A percentile compares a stretch with the other conserved stretches of the same genome.
These are phyloP conservation scores for Paramisgurnus dabryanus DNA, from an alignment of 2,113 vertebrate species.

Conservation along the genomic window DNA sequence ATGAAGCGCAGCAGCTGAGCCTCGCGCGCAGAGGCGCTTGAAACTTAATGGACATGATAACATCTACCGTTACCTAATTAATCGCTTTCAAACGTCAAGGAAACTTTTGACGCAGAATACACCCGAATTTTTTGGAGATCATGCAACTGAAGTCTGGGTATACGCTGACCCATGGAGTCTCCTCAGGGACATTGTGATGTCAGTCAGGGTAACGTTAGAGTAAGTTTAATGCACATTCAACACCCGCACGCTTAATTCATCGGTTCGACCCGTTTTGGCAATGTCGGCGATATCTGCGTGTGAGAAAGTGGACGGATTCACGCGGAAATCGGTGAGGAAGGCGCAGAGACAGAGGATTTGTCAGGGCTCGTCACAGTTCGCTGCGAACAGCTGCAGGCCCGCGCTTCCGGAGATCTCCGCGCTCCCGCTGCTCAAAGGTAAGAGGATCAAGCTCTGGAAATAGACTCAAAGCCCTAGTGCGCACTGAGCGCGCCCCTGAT, in stretches of 20 bases:
- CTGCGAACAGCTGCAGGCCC: conserved; percentile 71
- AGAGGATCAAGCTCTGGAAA: conserved; percentile 39
- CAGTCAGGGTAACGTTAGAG: background rate
- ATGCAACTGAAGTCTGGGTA: background rate
- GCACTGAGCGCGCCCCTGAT: too few species aligned
- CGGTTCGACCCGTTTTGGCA: conserved; percentile 54
- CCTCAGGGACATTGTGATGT: background rate
- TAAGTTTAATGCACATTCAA: background rate
- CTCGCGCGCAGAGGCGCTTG: too few species aligned
- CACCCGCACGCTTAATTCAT: background rate
- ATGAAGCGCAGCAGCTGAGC: too few species aligned
- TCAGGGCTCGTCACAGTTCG: conserved; percentile 95
- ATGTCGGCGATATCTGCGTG: conserved; percentile 93
- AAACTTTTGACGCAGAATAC: background rate
- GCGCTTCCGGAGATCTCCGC: conserved; percentile 86
- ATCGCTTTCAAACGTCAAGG: background rate
- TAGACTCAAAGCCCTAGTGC: background rate
- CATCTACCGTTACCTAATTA: background rate
- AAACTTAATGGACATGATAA: background rate
- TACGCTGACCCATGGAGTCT: background rate
- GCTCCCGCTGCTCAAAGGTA: conserved; percentile 94
- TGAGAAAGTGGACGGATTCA: conserved; percentile 99
- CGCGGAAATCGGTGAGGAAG: conserved; percentile 95
- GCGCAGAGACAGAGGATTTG: conserved; percentile 91
- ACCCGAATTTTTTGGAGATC: background rate